Base-by-base conservation (phyloP, 2,888 invertebrate genomes). In the Ellobium chinense region DNA sequence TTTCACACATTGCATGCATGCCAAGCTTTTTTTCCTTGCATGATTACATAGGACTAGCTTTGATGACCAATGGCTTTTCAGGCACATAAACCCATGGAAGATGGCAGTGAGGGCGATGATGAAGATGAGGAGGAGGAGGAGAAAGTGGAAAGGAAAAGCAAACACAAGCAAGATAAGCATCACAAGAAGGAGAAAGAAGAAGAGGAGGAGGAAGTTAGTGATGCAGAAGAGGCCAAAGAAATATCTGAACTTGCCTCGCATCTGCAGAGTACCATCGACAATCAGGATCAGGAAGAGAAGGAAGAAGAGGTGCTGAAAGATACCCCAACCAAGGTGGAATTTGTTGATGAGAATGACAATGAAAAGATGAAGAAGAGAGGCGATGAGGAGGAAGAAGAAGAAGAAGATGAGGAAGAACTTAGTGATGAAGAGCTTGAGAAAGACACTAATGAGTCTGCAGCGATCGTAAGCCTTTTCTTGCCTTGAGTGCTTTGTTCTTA, bases 71-170 rank as follows among this genome's bases (percentile, higher is more conserved):
- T 46, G 46, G 46, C 63, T 34, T 75, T 75, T 62, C 75, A 75
- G 75, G 65, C n/a, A 9, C 37, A 75, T 14, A 54, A 31, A 12
- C 75, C 39, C n/a, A 5, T 54, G 3, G 24, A 63, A 12, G 79
- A 79, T 58, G 73, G 66, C 46, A 62, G 69, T 34, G 80, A 80
- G n/a, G 80, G 68, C 18, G 66, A 74, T 68, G 74, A 74, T 74
- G 80, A 80, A 18, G 68, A 74, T 14, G 80, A 80, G 1, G 73
- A 73, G n/a, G 46, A 46, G 12, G 65, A 76, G 4, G 63, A 62
- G 54, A 29, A 65, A 62, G 46, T 12, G 46, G 46, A 46, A 46
- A 18, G 18, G 18, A 46, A 46, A 46, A 46, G 46, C 18, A 18
- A 18, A 18, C 7, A 46, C 7, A 46, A 18, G 46, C 46, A 46